Percentiles rank a stretch among this genome's conserved stretches.
These are phyloP conservation scores for Halcyon malimbica DNA, from an alignment of 2,113 vertebrate species.

Conservation along the genomic window DNA sequence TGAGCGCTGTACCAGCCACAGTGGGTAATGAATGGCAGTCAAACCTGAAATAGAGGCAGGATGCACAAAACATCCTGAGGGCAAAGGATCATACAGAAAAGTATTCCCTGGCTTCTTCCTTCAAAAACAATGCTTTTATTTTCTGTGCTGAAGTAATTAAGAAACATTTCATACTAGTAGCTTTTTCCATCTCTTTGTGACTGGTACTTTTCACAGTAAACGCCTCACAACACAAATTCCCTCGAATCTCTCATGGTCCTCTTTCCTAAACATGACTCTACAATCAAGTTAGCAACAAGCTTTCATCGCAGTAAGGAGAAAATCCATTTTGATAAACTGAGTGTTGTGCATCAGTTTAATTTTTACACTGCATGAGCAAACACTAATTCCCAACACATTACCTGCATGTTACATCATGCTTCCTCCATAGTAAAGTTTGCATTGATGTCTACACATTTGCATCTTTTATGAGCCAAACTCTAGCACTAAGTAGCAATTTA, in stretches of 20 bases:
- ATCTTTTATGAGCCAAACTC: neutral
- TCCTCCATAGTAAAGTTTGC: neutral
- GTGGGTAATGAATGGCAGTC: neutral
- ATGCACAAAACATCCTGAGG: slow-evolving; percentile 14
- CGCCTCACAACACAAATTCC: neutral
- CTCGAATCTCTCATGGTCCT: neutral
- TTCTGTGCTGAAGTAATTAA: slow-evolving; percentile 9
- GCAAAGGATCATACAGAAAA: slow-evolving; percentile 7
- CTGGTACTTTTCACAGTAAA: neutral
- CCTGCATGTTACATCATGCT: neutral
- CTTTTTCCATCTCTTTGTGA: slow-evolving; percentile 9
- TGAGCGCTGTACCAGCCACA: neutral
- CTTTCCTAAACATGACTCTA: slow-evolving; percentile 45
- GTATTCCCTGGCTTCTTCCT: slow-evolving; percentile 31
- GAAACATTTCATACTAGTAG: slow-evolving; percentile 22
- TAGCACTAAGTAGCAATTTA: neutral
- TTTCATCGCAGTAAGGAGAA: neutral
- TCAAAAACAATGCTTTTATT: slow-evolving; percentile 25
- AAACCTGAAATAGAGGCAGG: neutral
- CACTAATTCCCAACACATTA: neutral
- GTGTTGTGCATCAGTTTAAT: neutral
- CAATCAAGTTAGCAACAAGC: slow-evolving; percentile 32
- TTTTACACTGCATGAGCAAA: neutral
- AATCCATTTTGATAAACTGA: neutral
- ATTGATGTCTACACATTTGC: neutral